Base-by-base conservation (phyloP, 2,888 invertebrate species). In the Clostera curtula region DNA sequence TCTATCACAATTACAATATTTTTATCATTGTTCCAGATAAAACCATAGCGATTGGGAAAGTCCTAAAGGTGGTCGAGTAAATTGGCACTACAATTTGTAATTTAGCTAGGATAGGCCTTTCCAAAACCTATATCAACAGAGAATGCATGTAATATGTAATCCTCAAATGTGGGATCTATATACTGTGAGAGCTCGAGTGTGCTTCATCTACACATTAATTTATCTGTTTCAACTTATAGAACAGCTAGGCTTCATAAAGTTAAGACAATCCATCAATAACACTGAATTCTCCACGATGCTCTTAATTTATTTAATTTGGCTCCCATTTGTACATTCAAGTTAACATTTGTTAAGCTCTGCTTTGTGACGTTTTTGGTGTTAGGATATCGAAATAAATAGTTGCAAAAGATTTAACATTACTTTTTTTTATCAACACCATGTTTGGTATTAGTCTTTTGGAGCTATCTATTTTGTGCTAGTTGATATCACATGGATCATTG, bases 21-120 rank as follows among this genome's bases (percentile, higher is more conserved):
- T 8, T 25, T 36, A 25, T 36, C 2, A 15, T 32, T 36, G 9
- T 80, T 79, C 48, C 82, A 80, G 82, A 82, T 71, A 80, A 82
- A 73, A 82, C 80, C 32, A 98, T 99, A 86, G 99, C 98, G 56
- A 98, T 99, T 75, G 99, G 99, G 64, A 99, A 99, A 88, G 97
- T 97, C 82, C 89, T 97, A 76, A 97, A 96, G 87, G 93, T 96
- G 75, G 86, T 95, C 67, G 96, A 96, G 84, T 96, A 92, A 91
- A 86, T 76, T 71, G 75, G 75, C 77, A 74, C 75, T 74, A 75
- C 59, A 49, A 67, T 58, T 71, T 73, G 71, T 80, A 82, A 76
- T 74, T 72, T 77, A 82, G 74, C 64, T 83, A 83, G 84, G 79
- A 70, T 82, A 83, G 80, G 74, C 71, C 69, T 84, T 80, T 74